phyloP scores from a whole-genome alignment of 2,888 invertebrate genomes.

The Aplocera efformata region DNA sequence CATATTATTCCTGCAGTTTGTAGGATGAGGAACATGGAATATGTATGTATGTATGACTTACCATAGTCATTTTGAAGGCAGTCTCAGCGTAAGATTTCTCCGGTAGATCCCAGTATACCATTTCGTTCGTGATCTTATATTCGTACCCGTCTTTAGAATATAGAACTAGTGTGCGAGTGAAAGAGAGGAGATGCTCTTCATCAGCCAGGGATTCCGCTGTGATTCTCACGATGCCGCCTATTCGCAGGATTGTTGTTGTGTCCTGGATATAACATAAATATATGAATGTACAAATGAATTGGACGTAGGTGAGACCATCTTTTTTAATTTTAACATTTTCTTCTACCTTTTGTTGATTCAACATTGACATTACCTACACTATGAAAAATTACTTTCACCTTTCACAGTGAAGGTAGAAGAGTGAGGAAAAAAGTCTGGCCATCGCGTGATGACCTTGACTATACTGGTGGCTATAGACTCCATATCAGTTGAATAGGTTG shows the following conservation, averaged over 20 bases:
- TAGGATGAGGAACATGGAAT: slow-evolving; percentile 1
- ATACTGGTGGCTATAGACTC: slow-evolving; percentile 40
- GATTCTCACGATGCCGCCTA: slow-evolving; percentile 84
- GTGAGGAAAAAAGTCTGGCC: slow-evolving; percentile 84
- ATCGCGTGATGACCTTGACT: slow-evolving; percentile 40
- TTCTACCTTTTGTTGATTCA: too few species aligned
- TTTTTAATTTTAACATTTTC: too few species aligned
- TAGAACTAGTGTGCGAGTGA: slow-evolving; percentile 81
- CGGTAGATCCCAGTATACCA: slow-evolving; percentile 81
- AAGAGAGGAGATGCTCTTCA: slow-evolving; percentile 74
- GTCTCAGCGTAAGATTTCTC: slow-evolving; percentile 50
- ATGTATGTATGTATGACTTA: slow-evolving; percentile 35
- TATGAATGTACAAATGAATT: neutral
- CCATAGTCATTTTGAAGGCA: slow-evolving; percentile 53
- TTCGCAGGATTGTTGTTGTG: slow-evolving; percentile 72
- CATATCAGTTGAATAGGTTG: slow-evolving; percentile 40
- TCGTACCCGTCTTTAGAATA: slow-evolving; percentile 61
- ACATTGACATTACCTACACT: too few species aligned
- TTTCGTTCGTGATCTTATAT: slow-evolving; percentile 85
- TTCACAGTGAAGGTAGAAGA: slow-evolving; percentile 84
- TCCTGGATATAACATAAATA: slow-evolving; percentile 44
- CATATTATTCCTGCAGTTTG: too few species aligned
- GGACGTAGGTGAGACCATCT: neutral
- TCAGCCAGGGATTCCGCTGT: slow-evolving; percentile 68
- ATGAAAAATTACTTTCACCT: slow-evolving; percentile 79